phyloP scores from a whole-genome alignment of 2,113 vertebrate species.

The Hystrix cristata region DNA sequence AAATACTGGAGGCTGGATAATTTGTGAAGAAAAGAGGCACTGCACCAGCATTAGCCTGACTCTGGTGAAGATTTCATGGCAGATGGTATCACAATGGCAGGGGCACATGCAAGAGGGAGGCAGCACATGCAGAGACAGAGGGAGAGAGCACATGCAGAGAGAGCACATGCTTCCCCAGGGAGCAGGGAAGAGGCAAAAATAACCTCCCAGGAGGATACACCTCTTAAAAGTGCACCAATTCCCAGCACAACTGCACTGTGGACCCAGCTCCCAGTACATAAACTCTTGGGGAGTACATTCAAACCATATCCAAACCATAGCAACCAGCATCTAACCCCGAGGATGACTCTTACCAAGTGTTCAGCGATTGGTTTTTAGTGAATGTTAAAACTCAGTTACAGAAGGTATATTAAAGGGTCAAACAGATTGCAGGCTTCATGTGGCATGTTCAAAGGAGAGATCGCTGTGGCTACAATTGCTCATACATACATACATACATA shows the following conservation, averaged over 20 bases:
- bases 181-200: neutral
- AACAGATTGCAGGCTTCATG: neutral
- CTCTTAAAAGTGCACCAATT: neutral
- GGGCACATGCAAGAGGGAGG: neutral
- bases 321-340: neutral
- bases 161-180: neutral
- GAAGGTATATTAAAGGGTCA: neutral
- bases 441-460: neutral
- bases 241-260: no score
- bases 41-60: no score
- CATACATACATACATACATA: neutral
- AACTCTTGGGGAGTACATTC: neutral
- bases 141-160: no score
- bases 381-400: neutral
- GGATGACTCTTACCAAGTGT: neutral
- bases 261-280: neutral
- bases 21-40: neutral
- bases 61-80: neutral
- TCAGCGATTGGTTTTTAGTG: neutral
- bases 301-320: neutral
- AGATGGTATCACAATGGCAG: neutral
- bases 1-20: neutral
- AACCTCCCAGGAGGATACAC: neutral
- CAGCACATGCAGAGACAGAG: neutral
- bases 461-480: neutral